Percentiles rank a stretch among this genome's conserved stretches.
These are phyloP conservation scores for Xyrichtys novacula DNA, from an alignment of 2,797 vertebrate species.

Conservation along the genomic window DNA sequence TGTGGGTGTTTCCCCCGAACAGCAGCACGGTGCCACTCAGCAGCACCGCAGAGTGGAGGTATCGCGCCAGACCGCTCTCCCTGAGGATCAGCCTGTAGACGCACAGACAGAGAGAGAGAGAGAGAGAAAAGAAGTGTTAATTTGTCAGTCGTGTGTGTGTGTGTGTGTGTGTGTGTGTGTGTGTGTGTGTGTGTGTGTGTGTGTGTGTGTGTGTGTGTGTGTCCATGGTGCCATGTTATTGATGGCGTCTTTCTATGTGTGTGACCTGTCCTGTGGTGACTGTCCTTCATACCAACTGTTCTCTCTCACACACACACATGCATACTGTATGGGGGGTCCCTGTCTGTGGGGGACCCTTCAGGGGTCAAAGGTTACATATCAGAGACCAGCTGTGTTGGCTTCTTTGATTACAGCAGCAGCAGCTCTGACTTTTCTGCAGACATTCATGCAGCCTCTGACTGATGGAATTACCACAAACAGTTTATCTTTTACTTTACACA, in stretches of 20 bases:
- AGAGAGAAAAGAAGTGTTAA: constrained; percentile 11
- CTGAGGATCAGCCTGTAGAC: constrained; percentile 89
- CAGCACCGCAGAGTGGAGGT: constrained; percentile 93
- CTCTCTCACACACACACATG: constrained; percentile 20
- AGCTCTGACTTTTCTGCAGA: neutral
- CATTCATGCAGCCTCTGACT: neutral
- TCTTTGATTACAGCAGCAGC: constrained; percentile 33
- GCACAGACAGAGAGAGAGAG: constrained; percentile 1
- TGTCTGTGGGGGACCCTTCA: constrained; percentile 3
- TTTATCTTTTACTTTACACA: neutral
- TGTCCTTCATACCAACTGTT: constrained; percentile 76
- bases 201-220: constrained; percentile 11
- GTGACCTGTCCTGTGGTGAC: constrained; percentile 60
- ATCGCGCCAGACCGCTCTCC: constrained; percentile 92
- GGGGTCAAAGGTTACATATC: constrained; percentile 53
- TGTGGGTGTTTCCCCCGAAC: constrained; percentile 97
- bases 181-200: constrained; percentile 11
- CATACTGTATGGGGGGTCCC: constrained; percentile 35
- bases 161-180: constrained; percentile 23
- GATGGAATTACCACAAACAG: too few species aligned
- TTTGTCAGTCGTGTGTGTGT: constrained; percentile 18
- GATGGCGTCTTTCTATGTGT: constrained; percentile 48
- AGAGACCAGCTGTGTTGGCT: constrained; percentile 48
- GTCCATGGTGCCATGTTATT: constrained; percentile 46
- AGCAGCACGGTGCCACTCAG: constrained; percentile 92